Evolutionary conservation across 2,113 vertebrate genomes (phyloP), one percentile per base, ranked within the genome.

Genomic region (Ailuropoda melanoleuca): DNA sequence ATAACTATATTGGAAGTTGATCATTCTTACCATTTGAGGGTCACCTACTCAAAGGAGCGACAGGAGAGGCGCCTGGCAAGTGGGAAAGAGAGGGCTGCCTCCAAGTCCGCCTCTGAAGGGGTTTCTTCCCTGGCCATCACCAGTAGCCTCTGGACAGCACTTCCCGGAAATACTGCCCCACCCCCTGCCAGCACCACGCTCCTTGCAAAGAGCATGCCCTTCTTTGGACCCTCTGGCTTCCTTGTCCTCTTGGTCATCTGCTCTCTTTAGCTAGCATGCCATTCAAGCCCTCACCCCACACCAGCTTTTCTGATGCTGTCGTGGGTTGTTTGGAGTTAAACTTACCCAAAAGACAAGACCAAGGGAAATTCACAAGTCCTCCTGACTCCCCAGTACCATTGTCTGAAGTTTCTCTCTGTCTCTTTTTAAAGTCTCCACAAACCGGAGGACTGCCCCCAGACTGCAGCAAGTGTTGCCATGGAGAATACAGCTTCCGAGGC

Each of bases 381-480:
- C 23, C 43, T 37, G 5, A 31, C 7, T 85, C 53, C 8, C 24
- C 66, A 60, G 50, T 83, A 37, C 43, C 19, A 81, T 89, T 88
- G 14, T 74, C 39, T 97, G 78, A 97, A 91, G 12, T 39, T 94
- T 96, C 60, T 97, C 48, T 97, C 64, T 88, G 18, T 92, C 0
- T 97, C 37, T 89, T 94, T 96, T 87, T 97, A 1, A 78, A 99
- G 99, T 97, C 99, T 31, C 98, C 99, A 26, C 99, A 98, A 72
- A 95, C 98, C 0, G 98, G 99, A 98, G 98, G 98, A 0, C 96
- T 98, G 87, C 98, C 98, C 64, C 98, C 98, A 92, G 99, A 99
- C 50, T 99, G 99, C 96, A 99, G 98, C 48, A 99, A 98, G 80
- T 99, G 99, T 97, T 99, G 99, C 93, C 98, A 99, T 77, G 99